These are phyloP conservation scores for Sarcoramphus papa DNA, from an alignment of 2,797 vertebrate genomes.

Conservation along the genomic window DNA sequence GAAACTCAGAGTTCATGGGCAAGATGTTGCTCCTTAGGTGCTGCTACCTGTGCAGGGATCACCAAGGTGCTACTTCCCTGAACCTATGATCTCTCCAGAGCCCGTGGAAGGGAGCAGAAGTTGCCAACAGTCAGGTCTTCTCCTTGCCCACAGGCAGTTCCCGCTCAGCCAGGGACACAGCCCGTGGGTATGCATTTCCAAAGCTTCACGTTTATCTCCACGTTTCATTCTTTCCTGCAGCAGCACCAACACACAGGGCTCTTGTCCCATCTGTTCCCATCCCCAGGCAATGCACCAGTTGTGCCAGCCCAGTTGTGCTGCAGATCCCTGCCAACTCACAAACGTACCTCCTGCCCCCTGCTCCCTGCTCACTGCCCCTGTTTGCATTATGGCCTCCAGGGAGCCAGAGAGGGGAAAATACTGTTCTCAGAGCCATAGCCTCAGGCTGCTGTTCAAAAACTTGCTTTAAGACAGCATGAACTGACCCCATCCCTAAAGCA, in stretches of 20 bases:
- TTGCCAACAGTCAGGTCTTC: neutral
- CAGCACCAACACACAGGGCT: neutral
- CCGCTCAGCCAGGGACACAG: accelerated
- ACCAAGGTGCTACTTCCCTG: neutral
- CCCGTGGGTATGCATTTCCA: neutral
- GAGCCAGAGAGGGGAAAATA: neutral
- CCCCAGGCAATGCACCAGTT: neutral
- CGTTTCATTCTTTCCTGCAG: neutral
- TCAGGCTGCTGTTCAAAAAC: neutral
- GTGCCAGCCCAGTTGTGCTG: neutral
- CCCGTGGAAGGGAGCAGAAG: neutral
- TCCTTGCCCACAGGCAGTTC: neutral
- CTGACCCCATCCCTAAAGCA: neutral
- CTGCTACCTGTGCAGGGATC: neutral
- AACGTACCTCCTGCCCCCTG: neutral
- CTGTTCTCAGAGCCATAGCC: neutral
- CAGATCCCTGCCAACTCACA: neutral
- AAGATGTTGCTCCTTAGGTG: neutral
- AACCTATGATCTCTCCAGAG: neutral
- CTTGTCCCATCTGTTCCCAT: neutral
- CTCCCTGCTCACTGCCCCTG: neutral
- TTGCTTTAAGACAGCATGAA: neutral
- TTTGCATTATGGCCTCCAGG: neutral
- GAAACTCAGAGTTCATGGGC: accelerated
- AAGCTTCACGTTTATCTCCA: neutral